Evolutionary conservation across 2,797 vertebrate genomes (phyloP).

Genomic region (Hafferia zeledoni): DNA sequence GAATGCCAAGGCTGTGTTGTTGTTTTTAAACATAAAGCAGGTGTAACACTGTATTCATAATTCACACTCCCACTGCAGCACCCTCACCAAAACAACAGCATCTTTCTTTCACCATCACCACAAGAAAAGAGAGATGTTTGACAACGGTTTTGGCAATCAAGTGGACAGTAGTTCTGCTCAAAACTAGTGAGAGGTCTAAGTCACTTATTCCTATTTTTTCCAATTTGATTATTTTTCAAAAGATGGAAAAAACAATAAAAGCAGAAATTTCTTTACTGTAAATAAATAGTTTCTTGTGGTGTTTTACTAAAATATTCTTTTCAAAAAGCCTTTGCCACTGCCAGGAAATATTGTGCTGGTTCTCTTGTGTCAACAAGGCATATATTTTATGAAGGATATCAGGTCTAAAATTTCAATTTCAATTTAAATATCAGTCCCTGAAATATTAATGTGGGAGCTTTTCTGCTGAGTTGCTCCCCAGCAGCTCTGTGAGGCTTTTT

Average conservation of each 20-base stretch:
- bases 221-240: not conserved
- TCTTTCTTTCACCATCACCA: not conserved
- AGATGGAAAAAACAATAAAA: not conserved
- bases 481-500: not conserved
- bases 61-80: not conserved
- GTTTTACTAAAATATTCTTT: not conserved
- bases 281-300: not conserved
- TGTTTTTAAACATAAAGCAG: not conserved
- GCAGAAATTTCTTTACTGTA: not conserved
- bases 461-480: not conserved
- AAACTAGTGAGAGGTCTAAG: not conserved
- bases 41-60: not conserved
- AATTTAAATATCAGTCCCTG: slow-evolving; percentile 2
- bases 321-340: not conserved
- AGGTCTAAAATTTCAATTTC: not conserved
- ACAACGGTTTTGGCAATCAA: not conserved
- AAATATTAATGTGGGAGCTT: not conserved
- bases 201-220: not conserved
- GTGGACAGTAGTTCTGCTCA: not conserved
- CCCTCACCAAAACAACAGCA: not conserved
- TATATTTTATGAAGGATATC: not conserved
- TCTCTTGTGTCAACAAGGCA: not conserved
- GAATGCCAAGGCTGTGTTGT: not conserved
- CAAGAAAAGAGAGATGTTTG: not conserved
- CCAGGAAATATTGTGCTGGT: not conserved